These are phyloP conservation scores for Bradysia coprophila DNA, from an alignment of 1,140 invertebrate species.

Conservation along the genomic window DNA sequence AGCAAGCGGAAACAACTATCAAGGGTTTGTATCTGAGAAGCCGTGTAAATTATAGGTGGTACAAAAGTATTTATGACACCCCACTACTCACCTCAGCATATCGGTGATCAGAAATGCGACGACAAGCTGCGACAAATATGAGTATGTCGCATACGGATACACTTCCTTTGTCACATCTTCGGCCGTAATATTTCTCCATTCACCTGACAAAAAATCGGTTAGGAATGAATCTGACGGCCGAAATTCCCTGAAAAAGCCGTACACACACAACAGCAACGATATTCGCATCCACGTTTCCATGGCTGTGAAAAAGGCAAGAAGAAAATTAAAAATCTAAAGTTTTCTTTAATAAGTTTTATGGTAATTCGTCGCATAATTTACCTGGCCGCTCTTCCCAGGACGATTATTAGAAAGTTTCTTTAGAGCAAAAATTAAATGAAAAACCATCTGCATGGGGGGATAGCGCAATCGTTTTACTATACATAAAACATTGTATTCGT, in stretches of 20 bases:
- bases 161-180: slow-evolving; percentile 49
- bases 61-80: no score
- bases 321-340: no score
- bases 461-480: no score
- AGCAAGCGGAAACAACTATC: slow-evolving; percentile 47
- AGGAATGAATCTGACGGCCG: slow-evolving; percentile 68
- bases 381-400: no score
- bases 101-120: slow-evolving; percentile 69
- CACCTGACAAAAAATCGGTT: slow-evolving; percentile 47
- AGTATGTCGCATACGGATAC: slow-evolving; percentile 67
- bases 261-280: slow-evolving; percentile 48
- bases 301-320: no score
- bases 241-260: slow-evolving; percentile 66
- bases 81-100: slow-evolving; percentile 48
- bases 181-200: slow-evolving; percentile 51
- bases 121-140: slow-evolving; percentile 48
- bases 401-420: no score
- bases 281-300: slow-evolving; percentile 42
- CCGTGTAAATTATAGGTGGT: no score
- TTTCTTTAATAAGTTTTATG: no score
- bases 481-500: no score
- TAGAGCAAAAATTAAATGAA: no score
- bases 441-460: no score
- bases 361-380: no score
- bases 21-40: slow-evolving; percentile 72